Base-by-base conservation (phyloP, 1,140 invertebrate genomes). In the Protaetia brevitarsis region DNA sequence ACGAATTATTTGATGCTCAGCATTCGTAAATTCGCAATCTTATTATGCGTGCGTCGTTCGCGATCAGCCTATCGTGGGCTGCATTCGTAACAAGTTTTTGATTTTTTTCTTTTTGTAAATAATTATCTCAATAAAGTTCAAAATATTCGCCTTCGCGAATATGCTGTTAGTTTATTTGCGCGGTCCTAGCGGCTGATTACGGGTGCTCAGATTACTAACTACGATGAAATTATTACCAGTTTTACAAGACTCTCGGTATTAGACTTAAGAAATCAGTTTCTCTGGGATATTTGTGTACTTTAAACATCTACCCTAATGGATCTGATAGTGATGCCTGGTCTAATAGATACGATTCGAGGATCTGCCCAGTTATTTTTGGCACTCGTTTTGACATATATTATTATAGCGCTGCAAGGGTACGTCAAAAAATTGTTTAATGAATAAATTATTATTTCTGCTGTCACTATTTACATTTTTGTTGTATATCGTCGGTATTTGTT, bases 371-470 rank as follows among this genome's bases (percentile, higher is more conserved):
- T 77, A n/a, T 68, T 68, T 27, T 56, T 76, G 13, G 73, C 74
- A 8, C 60, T 74, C 3, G 69, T 67, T 45, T 71, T 76, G 11
- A 73, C 71, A n/a, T 72, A 76, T 66, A 63, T 76, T 34, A 68
- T 77, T 28, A 67, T 76, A 28, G 37, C 72, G 13, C 30, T 76
- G 8, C 63, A 69, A 70, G 69, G 75, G 75, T 76, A 61, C 67
- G 71, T 69, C n/a, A n/a, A n/a, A n/a, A 29, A 27, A 2, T 7
- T 63, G 19, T 3, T 2, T 51, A 16, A 19, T 51, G 21, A 1
- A 7, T 7, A 6, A 1, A 19, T 51, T 51, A 1, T 2, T 51
- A 19, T n/a, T n/a, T n/a, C n/a, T n/a, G n/a, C n/a, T n/a, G n/a
- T n/a, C n/a, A n/a, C n/a, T n/a, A n/a, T n/a, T n/a, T n/a, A n/a